Percentiles rank a stretch among this genome's conserved stretches.
Evolutionary conservation across 1,140 invertebrate species (phyloP).

Genomic region (Lithobius niger): DNA sequence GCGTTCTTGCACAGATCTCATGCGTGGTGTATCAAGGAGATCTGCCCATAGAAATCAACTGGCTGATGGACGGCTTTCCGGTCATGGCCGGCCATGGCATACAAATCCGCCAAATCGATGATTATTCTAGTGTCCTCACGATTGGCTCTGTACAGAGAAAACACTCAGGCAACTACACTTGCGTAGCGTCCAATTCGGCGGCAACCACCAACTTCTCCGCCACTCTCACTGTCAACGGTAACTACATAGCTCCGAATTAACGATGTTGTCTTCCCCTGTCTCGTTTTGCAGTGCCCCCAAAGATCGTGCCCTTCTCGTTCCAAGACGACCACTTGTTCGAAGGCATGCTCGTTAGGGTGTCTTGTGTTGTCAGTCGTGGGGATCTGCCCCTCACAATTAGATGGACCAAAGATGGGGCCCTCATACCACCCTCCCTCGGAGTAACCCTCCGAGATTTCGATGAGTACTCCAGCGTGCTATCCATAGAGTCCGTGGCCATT

Average conservation of each 20-base stretch:
- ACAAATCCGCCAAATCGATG: slow-evolving; percentile 53
- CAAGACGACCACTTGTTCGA: slow-evolving; percentile 27
- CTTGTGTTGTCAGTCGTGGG: slow-evolving; percentile 21
- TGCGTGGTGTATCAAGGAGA: slow-evolving; percentile 91
- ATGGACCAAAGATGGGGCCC: slow-evolving; percentile 38
- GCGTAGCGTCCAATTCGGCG: slow-evolving; percentile 33
- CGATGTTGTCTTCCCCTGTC: slow-evolving; percentile 4
- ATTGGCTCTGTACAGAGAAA: slow-evolving; percentile 40
- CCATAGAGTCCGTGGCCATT: slow-evolving; percentile 70
- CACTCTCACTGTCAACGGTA: slow-evolving; percentile 42
- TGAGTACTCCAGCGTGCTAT: slow-evolving; percentile 51
- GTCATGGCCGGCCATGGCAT: slow-evolving; percentile 35
- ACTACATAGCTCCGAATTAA: neutral
- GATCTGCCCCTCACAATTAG: slow-evolving; percentile 14
- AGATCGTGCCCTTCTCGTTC: slow-evolving; percentile 22
- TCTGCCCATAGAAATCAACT: slow-evolving; percentile 71
- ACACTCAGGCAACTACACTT: slow-evolving; percentile 34
- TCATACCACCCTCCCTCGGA: slow-evolving; percentile 25
- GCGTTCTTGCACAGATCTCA: slow-evolving; percentile 47
- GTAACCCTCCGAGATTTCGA: slow-evolving; percentile 12
- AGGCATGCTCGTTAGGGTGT: slow-evolving; percentile 19
- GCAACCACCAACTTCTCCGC: slow-evolving; percentile 45
- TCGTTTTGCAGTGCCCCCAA: slow-evolving; percentile 25
- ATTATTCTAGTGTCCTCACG: slow-evolving; percentile 74
- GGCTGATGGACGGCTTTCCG: slow-evolving; percentile 55